These are phyloP conservation scores for Norana najaformis DNA, from an alignment of 2,888 invertebrate genomes.

Conservation along the genomic window DNA sequence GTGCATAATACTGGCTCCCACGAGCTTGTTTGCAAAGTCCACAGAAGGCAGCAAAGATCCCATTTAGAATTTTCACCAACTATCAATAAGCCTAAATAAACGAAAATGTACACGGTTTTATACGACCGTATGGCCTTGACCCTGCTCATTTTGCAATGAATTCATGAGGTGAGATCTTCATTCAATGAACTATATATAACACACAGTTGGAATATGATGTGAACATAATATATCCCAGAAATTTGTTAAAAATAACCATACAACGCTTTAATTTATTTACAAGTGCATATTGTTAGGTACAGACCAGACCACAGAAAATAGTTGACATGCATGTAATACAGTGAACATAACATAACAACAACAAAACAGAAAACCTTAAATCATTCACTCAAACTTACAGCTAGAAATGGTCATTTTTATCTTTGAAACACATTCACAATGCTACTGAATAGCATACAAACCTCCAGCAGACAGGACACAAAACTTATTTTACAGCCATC, in stretches of 20 bases:
- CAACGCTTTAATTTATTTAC: background rate
- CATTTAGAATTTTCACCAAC: too few relatives aligned
- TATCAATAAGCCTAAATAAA: too few relatives aligned
- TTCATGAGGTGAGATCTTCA: too few relatives aligned
- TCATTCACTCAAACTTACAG: too few relatives aligned
- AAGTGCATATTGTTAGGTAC: background rate
- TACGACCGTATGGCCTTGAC: too few relatives aligned
- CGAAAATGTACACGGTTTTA: too few relatives aligned
- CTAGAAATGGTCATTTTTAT: background rate
- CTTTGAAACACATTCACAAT: background rate
- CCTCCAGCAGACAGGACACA: background rate
- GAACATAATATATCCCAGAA: background rate
- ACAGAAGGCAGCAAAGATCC: background rate
- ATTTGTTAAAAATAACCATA: too few relatives aligned
- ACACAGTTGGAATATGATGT: background rate
- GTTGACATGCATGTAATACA: background rate
- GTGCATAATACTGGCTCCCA: background rate
- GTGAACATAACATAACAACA: background rate
- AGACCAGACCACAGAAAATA: background rate
- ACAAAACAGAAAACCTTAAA: background rate
- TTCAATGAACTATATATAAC: background rate
- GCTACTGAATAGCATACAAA: background rate
- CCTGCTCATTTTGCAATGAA: too few relatives aligned
- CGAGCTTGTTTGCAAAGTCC: background rate
- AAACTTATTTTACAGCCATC: background rate